Base-by-base conservation (phyloP, 1,140 invertebrate species). In the Sinella curviseta region DNA sequence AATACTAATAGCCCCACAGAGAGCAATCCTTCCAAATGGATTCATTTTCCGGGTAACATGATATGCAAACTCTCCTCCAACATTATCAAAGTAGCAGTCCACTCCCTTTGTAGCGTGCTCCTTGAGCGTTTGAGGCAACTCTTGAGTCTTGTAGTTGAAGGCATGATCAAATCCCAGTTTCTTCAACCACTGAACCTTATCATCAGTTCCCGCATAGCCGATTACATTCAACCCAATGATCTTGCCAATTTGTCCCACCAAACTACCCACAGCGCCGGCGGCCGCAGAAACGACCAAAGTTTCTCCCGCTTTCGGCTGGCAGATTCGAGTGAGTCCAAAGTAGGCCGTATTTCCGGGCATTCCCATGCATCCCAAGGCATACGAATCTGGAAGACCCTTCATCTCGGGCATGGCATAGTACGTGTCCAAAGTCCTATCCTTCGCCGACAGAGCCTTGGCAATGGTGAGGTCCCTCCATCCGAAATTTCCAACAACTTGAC, bases 11-110 rank as follows among this genome's bases (percentile, higher is more conserved):
- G 86, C 85, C 16, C 88, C 88, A 82, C 88, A 92, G 0, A 92
- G 88, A 4, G 91, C 87, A 30, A 92, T 87, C 77, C 91, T 86
- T 14, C 91, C 91, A 80, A 86, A 88, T 26, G 85, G 83, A 54
- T 89, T 91, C 92, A 93, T 92, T 57, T 90, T 87, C 76, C 87
- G 87, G 74, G 92, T 87, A 30, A 92, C 88, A 16, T 83, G 86
- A 14, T 87, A 88, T 79, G 91, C 91, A 54, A 92, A 89, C 84
- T 91, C 89, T 31, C 92, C 92, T 35, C 92, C 92, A 35, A 93
- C 92, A 86, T 93, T 93, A 84, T 93, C 92, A 86, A 93, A 93
- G 83, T 93, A 93, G 80, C 91, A 91, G 83, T 93, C 85, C 33
- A 88, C 82, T 28, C 87, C 88, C n/a, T 88, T 81, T 3, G 88